These are phyloP conservation scores for Pseudopleuronectes americanus DNA, from an alignment of 2,797 vertebrate genomes.

Conservation along the genomic window DNA sequence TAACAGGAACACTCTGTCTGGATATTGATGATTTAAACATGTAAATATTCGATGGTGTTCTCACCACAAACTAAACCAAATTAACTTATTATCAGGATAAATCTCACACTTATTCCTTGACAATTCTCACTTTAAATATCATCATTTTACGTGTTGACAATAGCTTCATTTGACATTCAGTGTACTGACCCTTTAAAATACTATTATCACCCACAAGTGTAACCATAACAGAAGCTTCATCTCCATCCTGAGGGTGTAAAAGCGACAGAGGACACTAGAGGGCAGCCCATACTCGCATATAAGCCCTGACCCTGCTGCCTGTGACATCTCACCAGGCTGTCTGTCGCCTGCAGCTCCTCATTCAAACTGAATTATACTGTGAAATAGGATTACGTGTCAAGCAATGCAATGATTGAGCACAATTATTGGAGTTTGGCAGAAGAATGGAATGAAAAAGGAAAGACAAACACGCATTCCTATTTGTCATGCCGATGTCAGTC, in stretches of 20 bases:
- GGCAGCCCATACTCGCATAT: constrained; percentile 49
- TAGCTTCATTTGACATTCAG: not conserved
- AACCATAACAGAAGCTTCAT: not conserved
- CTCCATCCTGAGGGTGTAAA: constrained; percentile 11
- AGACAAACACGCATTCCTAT: constrained; percentile 64
- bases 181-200: not conserved
- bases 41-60: no score
- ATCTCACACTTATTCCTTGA: no score
- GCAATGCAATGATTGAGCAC: constrained; percentile 79
- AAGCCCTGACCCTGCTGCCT: constrained; percentile 3
- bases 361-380: constrained; percentile 78
- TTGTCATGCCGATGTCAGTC: constrained; percentile 64
- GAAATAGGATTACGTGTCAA: constrained; percentile 81
- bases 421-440: constrained; percentile 74
- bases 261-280: constrained; percentile 60
- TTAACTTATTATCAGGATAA: no score
- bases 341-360: constrained; percentile 72
- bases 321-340: constrained; percentile 46
- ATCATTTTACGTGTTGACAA: not conserved
- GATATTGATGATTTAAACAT: no score
- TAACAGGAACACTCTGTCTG: no score
- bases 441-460: constrained; percentile 55
- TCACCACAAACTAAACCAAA: no score
- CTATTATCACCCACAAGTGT: no score
- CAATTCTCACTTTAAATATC: no score